Evolutionary conservation across 1,140 invertebrate genomes (phyloP), one percentile per base, ranked within the genome.

Genomic region (Steinernema khuongi): DNA sequence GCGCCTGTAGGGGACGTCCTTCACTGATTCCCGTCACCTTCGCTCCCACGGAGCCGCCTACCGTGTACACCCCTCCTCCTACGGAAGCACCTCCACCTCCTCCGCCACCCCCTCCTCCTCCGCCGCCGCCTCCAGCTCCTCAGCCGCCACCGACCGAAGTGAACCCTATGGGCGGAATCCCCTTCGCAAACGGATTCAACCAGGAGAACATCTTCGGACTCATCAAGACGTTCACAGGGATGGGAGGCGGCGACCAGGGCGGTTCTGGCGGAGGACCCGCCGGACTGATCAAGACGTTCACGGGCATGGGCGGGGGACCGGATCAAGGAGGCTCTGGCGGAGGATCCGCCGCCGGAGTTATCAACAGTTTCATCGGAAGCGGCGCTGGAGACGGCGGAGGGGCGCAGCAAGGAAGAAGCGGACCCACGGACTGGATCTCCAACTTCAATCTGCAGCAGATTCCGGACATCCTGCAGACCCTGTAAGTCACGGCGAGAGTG

Each of bases 31-130:
- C 36, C 17, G 31, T 1, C 28, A 33, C 30, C 1, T 31, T 33
- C 28, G 44, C 32, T 26, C 17, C 31, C 69, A 43, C 28, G 73
- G 33, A 70, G 28, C 67, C 71, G 18, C 68, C 67, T 69, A 29
- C 67, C 44, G 66, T 72, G 33, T 32, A 50, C 32, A 68, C 72
- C 18, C 71, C 78, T 70, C 71, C 71, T 67, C 33, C 28, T 31
- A 41, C 66, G 19, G 68, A 67, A 60, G 67, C 75, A 17, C 75
- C 72, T 14, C 74, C 71, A 50, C 2, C 69, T n/a, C 70, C 74
- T 32, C 44, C 74, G 18, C 75, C 75, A 66, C 75, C 75, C 4
- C 71, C 75, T 31, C 67, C 75, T 29, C 68, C 75, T 14, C 31
- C 75, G 19, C 71, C 71, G 33, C 31, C 71, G 17, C 67, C 75